phyloP scores from a whole-genome alignment of 2,113 vertebrate species.

The Engystomops pustulosus region DNA sequence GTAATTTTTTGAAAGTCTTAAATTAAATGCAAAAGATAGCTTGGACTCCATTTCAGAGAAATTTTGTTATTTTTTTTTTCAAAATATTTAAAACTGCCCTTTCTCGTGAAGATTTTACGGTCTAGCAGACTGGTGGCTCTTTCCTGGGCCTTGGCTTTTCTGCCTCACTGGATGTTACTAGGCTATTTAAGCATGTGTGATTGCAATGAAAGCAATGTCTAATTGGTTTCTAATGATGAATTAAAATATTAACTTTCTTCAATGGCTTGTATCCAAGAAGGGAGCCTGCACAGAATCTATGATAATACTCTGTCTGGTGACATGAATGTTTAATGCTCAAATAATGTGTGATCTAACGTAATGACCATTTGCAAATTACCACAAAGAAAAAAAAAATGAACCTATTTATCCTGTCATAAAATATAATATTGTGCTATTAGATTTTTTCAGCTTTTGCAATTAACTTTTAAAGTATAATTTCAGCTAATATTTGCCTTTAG shows the following conservation, averaged over 20 bases:
- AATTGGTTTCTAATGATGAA: slow-evolving; percentile 55
- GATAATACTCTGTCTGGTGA: background rate
- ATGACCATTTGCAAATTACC: slow-evolving; percentile 30
- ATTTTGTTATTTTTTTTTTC: background rate
- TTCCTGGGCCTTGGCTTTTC: slow-evolving; percentile 7
- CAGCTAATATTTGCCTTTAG: background rate
- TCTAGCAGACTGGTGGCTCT: background rate
- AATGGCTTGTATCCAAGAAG: slow-evolving; percentile 20
- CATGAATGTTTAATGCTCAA: slow-evolving; percentile 53
- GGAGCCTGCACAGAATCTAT: slow-evolving; percentile 20
- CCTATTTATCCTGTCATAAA: background rate
- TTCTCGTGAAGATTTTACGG: background rate
- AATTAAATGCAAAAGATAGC: no score
- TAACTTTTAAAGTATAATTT: slow-evolving; percentile 9
- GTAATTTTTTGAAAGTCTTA: no score
- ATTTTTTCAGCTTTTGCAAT: background rate
- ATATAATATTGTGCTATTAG: background rate
- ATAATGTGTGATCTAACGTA: slow-evolving; percentile 22
- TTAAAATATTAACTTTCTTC: slow-evolving; percentile 49
- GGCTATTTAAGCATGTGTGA: slow-evolving; percentile 34
- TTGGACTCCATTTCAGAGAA: no score
- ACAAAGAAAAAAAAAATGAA: background rate
- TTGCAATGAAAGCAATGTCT: slow-evolving; percentile 37
- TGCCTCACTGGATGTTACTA: slow-evolving; percentile 14
- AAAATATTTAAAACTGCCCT: background rate